These are phyloP conservation scores for Catajapyx aquilonaris DNA, from an alignment of 1,140 invertebrate species.

Conservation along the genomic window DNA sequence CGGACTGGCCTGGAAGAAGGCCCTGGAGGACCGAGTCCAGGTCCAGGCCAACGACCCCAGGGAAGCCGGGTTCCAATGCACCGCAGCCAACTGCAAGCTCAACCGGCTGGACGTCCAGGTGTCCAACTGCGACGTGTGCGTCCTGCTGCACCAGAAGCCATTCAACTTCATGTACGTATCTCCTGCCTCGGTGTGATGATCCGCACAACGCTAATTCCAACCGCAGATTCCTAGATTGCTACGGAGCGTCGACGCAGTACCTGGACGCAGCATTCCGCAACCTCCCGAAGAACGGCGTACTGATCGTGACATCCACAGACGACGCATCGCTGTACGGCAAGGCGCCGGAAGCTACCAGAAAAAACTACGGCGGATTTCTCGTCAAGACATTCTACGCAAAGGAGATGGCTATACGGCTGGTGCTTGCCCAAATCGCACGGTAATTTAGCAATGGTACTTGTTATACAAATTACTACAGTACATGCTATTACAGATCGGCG, in stretches of 20 bases:
- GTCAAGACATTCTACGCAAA: slow-evolving; percentile 20
- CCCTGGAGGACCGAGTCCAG: slow-evolving; percentile 10
- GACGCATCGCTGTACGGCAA: slow-evolving; percentile 18
- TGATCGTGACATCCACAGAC: slow-evolving; percentile 18
- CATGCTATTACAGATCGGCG: slow-evolving; percentile 14
- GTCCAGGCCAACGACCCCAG: slow-evolving; percentile 14
- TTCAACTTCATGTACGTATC: slow-evolving; percentile 12
- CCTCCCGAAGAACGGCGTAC: slow-evolving; percentile 16
- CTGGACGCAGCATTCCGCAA: slow-evolving; percentile 18
- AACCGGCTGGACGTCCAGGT: slow-evolving; percentile 8
- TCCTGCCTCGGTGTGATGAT: slow-evolving; percentile 1
- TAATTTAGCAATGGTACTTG: slow-evolving; percentile 7
- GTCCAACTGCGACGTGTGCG: slow-evolving; percentile 10
- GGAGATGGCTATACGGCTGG: slow-evolving; percentile 18
- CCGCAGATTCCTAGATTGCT: slow-evolving; percentile 18
- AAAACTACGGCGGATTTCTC: slow-evolving; percentile 18
- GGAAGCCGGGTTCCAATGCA: slow-evolving; percentile 8
- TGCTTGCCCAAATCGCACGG: slow-evolving; percentile 18
- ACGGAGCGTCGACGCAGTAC: slow-evolving; percentile 15
- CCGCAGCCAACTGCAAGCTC: slow-evolving; percentile 7
- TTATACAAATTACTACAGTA: background rate
- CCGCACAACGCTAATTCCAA: slow-evolving; percentile 1
- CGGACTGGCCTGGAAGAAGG: slow-evolving; percentile 17
- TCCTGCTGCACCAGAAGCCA: slow-evolving; percentile 9
- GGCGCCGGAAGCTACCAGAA: slow-evolving; percentile 15